Percentiles rank a stretch among this genome's conserved stretches.
Conservation (phyloP, 2,797 vertebrate genomes). For the Meriones psammophilus region DNA sequence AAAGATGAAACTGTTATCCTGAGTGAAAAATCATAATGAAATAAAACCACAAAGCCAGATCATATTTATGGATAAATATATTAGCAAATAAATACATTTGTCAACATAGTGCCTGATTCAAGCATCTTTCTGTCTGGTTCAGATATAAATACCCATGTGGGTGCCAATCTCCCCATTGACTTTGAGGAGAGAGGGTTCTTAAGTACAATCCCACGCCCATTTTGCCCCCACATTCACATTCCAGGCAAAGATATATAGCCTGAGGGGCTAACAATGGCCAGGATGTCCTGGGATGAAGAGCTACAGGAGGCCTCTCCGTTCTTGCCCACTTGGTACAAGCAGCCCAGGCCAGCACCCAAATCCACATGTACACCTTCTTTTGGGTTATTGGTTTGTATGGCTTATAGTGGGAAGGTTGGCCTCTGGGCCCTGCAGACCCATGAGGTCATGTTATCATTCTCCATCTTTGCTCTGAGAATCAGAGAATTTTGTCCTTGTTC, state of each 20-base stretch:
- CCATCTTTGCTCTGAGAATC: constrained; percentile 41
- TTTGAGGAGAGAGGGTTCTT: constrained; percentile 76
- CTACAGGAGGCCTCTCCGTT: constrained; percentile 32
- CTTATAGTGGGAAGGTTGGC: constrained; percentile 58
- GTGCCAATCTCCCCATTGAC: constrained; percentile 78
- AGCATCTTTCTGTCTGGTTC: constrained; percentile 95
- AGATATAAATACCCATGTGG: constrained; percentile 95
- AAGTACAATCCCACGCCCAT: constrained; percentile 73
- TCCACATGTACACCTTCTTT: neutral
- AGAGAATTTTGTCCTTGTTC: constrained; percentile 46
- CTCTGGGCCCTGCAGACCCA: constrained; percentile 13
- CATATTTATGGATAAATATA: constrained; percentile 98
- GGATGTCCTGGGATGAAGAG: constrained; percentile 28
- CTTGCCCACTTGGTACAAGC: constrained; percentile 60
- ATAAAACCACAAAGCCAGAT: constrained; percentile 89
- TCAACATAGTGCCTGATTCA: constrained; percentile 97
- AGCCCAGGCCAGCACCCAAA: constrained; percentile 26
- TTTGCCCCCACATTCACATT: constrained; percentile 88
- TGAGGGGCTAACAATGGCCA: constrained; percentile 64
- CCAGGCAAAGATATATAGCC: constrained; percentile 83
- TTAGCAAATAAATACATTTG: constrained; percentile 99
- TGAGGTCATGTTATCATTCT: neutral
- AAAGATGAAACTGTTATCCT: constrained; percentile 89
- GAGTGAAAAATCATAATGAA: constrained; percentile 87
- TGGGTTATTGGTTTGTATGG: constrained; percentile 48